These are phyloP conservation scores for Sciurus vulgaris DNA, from an alignment of 2,797 vertebrate genomes.

Conservation along the genomic window DNA sequence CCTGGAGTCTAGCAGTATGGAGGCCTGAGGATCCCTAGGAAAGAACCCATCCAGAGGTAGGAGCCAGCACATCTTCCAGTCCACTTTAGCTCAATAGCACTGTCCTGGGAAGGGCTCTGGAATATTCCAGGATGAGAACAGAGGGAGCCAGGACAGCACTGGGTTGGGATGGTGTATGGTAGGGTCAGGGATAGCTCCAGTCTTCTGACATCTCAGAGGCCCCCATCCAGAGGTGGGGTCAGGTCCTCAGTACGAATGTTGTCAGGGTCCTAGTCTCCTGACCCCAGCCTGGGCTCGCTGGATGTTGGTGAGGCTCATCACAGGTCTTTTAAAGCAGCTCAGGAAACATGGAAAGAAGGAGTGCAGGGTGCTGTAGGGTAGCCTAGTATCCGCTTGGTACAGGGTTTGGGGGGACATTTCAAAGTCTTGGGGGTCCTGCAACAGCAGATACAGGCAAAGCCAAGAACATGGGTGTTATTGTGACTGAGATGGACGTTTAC, in stretches of 20 bases:
- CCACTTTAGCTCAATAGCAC: neutral
- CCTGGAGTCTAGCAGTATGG: neutral
- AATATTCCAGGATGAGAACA: neutral
- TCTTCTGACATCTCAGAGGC: neutral
- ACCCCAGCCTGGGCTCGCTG: neutral
- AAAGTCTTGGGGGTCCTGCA: neutral
- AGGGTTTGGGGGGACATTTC: rapidly evolving
- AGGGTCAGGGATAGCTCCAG: neutral
- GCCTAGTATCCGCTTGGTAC: rapidly evolving
- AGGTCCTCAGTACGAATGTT: rapidly evolving
- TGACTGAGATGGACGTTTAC: neutral
- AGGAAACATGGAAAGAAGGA: neutral
- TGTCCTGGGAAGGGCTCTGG: neutral
- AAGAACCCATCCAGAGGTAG: neutral
- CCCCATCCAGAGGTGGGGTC: neutral
- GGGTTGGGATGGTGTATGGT: neutral
- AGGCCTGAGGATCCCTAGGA: neutral
- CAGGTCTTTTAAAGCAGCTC: neutral
- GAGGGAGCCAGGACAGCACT: too few relatives aligned
- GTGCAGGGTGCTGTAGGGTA: neutral
- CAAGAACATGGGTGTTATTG: neutral
- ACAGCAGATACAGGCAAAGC: neutral
- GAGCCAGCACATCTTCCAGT: too few relatives aligned
- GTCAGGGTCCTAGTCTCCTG: too few relatives aligned
- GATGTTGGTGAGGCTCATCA: neutral